Evolutionary conservation across 1,140 invertebrate species (phyloP), one percentile per base, ranked within the genome.

Genomic region (Oreohelix idahoensis): DNA sequence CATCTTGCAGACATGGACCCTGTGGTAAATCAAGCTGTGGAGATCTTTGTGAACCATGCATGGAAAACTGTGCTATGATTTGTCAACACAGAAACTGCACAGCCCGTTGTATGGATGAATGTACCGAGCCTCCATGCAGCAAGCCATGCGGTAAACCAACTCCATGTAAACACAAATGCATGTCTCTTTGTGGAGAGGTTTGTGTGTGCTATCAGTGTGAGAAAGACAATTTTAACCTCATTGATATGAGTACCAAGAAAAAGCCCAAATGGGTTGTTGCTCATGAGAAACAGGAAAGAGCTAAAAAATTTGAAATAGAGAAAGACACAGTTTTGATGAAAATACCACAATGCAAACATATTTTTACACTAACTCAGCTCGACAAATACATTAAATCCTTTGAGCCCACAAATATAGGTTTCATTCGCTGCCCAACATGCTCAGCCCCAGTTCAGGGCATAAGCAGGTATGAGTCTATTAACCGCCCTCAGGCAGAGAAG

Each of bases 201-300:
- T 82, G 80, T 82, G 80, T 82, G 15, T 82, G 80, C 29, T 75
- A 42, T 32, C 4, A 17, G 15, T 82, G 80, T 82, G 80, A 75
- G 15, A 73, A 82, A 35, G 29, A 75, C 15, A 58, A 74, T 13
- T 82, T 82, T 49, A 29, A 26, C 42, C 70, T 82, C 20, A 73
- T 82, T 70, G 80, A 82, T 29, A 36, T 36, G 1, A 58, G 35
- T 26, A 75, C 13, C 11, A 74, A 49, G 29, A 82, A 75, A 58
- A 51, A 74, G n/a, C 70, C 42, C 2, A 20, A 82, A 32, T 39
- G 5, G 10, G 70, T 29, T 23, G 17, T 82, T 36, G 80, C 80
- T 75, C 70, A 82, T 63, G 70, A 74, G 20, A 53, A 75, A 35
- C 58, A 51, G n/a, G 80, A 82, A 75, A 73, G 69, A 39, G 80